Base-by-base conservation (phyloP, 2,113 vertebrate species). In the Labeo catla region DNA sequence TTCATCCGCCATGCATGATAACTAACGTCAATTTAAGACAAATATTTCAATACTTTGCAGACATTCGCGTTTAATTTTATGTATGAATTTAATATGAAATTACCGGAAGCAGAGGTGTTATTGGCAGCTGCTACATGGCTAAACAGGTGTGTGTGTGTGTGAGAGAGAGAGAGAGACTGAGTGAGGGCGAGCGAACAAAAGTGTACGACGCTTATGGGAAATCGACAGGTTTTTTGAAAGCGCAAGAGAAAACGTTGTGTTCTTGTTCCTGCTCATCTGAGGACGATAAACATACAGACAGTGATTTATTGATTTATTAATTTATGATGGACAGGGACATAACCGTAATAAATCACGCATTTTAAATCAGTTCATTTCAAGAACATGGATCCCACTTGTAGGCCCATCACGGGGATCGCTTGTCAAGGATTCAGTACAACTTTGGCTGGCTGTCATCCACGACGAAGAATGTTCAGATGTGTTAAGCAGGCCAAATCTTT, bases 381-480 rank as follows among this genome's bases (percentile, higher is more conserved):
- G 47, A 34, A 36, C 80, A 50, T 21, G 39, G 39, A 65, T 65
- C 61, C 45, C 63, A 63, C 2, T 52, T 36, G 76, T 45, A 63
- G 78, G 13, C 49, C 45, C 39, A 16, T 65, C 59, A 49, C 59
- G 7, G 43, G 78, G 57, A 68, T 68, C 16, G 8, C 23, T 50
- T 52, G 63, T 36, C 80, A 28, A 12, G 12, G 54, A n/a, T 59
- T 23, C 54, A 80, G 36, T 45, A 45, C 54, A 81, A 81, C 59
- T 12, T 49, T 66, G 57, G 2, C 52, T 57, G 52, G 76, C 57
- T 86, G 88, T 91, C 84, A 88, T 80, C 94, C 94, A 92, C 94
- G 94, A 95, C 93, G 89, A 94, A 90, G 92, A 94, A 94, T 94
- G 93, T 94, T 94, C 93, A 95, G 93, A 88, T 63, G 91, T 93